These are phyloP conservation scores for Polyploca ridens DNA, from an alignment of 2,888 invertebrate species.

Conservation along the genomic window DNA sequence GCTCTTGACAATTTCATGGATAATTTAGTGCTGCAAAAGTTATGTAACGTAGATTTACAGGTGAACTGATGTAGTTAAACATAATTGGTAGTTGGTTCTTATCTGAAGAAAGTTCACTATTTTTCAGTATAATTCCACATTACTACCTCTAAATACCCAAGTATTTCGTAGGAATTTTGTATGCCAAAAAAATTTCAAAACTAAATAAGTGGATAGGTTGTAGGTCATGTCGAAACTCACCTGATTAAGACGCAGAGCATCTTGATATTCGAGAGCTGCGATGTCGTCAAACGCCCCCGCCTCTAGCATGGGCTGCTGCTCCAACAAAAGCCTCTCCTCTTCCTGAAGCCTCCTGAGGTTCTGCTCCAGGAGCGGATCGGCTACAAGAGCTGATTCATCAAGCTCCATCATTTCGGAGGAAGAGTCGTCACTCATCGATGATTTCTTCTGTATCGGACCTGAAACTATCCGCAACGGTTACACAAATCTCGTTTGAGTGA, in stretches of 20 bases:
- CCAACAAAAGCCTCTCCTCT: conserved; percentile 89
- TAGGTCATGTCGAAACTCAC: conserved; percentile 36
- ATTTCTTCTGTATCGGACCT: conserved; percentile 96
- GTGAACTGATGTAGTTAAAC: too few relatives aligned
- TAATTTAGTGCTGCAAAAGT: too few relatives aligned
- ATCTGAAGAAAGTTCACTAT: too few relatives aligned
- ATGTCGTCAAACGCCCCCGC: conserved; percentile 71
- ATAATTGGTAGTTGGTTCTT: too few relatives aligned
- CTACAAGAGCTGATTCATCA: conserved; percentile 92
- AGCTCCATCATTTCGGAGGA: conserved; percentile 97
- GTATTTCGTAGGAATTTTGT: too few relatives aligned
- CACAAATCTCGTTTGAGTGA: neutral
- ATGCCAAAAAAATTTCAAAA: neutral
- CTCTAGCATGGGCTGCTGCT: conserved; percentile 90
- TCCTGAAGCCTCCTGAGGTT: conserved; percentile 82
- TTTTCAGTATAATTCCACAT: too few relatives aligned
- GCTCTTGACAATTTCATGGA: too few relatives aligned
- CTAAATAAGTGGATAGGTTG: too few relatives aligned
- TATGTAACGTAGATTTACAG: too few relatives aligned
- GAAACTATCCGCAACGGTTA: conserved; percentile 59
- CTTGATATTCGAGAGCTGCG: conserved; percentile 69
- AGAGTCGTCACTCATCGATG: conserved; percentile 92
- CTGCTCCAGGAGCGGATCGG: conserved; percentile 71
- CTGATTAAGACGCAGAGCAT: conserved; percentile 70
- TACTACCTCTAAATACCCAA: too few relatives aligned